Conservation (phyloP, 2,888 invertebrate genomes). For the Timandra comae region DNA sequence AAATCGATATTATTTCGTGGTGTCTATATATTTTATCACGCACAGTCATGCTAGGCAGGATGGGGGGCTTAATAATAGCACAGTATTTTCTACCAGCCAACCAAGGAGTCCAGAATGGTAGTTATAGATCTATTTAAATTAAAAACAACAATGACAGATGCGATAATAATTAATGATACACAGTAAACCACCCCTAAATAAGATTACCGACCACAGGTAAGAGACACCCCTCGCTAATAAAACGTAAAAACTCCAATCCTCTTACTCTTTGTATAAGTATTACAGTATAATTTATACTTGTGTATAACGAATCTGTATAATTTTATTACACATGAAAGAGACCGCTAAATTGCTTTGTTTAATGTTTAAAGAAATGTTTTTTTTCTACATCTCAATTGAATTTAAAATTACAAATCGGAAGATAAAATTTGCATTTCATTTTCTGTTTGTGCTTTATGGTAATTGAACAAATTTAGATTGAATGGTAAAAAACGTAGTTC, state of each 20-base stretch:
- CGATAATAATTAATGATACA: slow-evolving; percentile 10
- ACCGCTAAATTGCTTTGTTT: too few species aligned
- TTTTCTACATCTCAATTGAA: too few species aligned
- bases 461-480: slow-evolving; percentile 1
- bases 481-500: too few species aligned
- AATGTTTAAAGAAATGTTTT: slow-evolving; percentile 46
- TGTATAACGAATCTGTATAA: slow-evolving; percentile 55
- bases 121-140: too few species aligned
- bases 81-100: too few species aligned
- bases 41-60: too few species aligned
- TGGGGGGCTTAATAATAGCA: too few species aligned
- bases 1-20: too few species aligned
- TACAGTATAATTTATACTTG: slow-evolving; percentile 28
- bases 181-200: slow-evolving; percentile 33
- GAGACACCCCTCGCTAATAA: slow-evolving; percentile 35
- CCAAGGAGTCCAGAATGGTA: too few species aligned
- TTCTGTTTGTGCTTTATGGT: neutral
- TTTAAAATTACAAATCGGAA: neutral
- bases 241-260: slow-evolving; percentile 38
- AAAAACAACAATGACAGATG: slow-evolving; percentile 14
- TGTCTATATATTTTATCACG: too few species aligned
- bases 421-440: slow-evolving; percentile 3
- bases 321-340: slow-evolving; percentile 51
- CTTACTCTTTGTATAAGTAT: slow-evolving; percentile 34
- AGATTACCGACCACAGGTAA: slow-evolving; percentile 11